These are phyloP conservation scores for Panzeria rudis DNA, from an alignment of 2,888 invertebrate species.

Conservation along the genomic window DNA sequence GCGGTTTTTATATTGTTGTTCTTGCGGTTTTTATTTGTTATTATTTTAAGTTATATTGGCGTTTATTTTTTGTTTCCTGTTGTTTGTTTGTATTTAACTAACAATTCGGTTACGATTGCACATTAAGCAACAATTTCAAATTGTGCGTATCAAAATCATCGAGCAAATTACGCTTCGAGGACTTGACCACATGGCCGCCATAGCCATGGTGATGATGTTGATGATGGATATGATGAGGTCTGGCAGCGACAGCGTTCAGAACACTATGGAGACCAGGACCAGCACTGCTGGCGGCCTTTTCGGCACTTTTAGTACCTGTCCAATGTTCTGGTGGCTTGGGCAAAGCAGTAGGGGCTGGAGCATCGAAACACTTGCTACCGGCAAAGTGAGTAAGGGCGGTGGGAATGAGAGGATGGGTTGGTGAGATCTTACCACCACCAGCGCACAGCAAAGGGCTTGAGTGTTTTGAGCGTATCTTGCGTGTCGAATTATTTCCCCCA, in stretches of 20 bases:
- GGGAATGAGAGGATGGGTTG: constrained; percentile 80
- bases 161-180: constrained; percentile 82
- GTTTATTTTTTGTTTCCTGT: constrained; percentile 41
- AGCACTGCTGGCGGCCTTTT: constrained; percentile 76
- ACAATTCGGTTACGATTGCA: constrained; percentile 84
- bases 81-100: constrained; percentile 35
- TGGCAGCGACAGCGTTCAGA: constrained; percentile 67
- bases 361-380: constrained; percentile 92
- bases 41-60: constrained; percentile 69
- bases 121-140: constrained; percentile 87
- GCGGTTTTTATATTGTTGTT: constrained; percentile 38
- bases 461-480: constrained; percentile 78
- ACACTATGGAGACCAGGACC: constrained; percentile 77
- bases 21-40: constrained; percentile 49
- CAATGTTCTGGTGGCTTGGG: constrained; percentile 93
- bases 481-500: constrained; percentile 75
- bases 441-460: constrained; percentile 71
- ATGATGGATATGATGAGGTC: constrained; percentile 69
- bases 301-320: constrained; percentile 83
- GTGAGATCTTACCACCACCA: constrained; percentile 80
- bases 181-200: constrained; percentile 77
- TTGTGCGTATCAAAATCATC: constrained; percentile 85
- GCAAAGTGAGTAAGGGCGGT: constrained; percentile 85
- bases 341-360: constrained; percentile 90
- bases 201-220: constrained; percentile 70